A percentile compares a stretch with the other conserved stretches of the same genome.
Conservation (phyloP, 1,140 invertebrate genomes). For the Hylyphantes graminicola region DNA sequence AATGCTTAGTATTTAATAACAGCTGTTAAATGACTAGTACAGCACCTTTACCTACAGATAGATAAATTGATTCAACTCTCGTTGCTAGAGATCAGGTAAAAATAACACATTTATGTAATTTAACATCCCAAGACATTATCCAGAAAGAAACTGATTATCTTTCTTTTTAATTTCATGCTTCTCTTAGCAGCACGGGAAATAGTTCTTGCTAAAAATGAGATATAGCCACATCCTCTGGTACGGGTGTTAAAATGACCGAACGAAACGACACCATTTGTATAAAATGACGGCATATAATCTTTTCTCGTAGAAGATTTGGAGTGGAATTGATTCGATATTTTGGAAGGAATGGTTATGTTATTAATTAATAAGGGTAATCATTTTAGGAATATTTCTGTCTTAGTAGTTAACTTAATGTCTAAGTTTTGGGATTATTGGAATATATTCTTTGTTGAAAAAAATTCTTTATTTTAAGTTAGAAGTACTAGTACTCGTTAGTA, state of each 20-base stretch:
- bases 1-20: no score
- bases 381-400: no score
- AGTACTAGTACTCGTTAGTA: no score
- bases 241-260: not conserved
- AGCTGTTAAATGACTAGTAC: not conserved
- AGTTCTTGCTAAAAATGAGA: not conserved
- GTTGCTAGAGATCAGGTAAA: no score
- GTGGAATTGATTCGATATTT: no score
- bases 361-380: no score
- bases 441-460: no score
- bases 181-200: constrained; percentile 29
- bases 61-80: not conserved
- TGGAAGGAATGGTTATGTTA: no score
- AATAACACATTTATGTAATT: not conserved
- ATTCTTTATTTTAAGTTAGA: no score
- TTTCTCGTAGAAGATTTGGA: no score
- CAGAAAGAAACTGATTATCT: not conserved
- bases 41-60: not conserved
- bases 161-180: constrained; percentile 20
- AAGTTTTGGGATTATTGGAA: no score
- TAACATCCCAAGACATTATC: not conserved
- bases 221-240: not conserved
- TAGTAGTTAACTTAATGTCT: no score
- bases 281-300: not conserved
- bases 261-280: not conserved